Conservation (phyloP, 1,140 invertebrate species). For the Helicoverpa armigera region DNA sequence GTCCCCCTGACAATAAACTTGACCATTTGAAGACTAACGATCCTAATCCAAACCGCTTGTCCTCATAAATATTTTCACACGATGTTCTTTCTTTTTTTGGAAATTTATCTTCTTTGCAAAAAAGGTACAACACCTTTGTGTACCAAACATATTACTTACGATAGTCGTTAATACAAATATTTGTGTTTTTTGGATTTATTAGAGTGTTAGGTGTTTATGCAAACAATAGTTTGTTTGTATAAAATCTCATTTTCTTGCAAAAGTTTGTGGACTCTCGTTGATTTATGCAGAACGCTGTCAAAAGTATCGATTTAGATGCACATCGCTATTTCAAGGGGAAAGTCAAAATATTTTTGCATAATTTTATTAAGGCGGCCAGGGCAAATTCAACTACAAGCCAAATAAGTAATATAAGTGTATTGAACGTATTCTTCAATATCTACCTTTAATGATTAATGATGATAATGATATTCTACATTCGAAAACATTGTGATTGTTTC, state of each 20-base stretch:
- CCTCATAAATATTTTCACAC: slow-evolving; percentile 8
- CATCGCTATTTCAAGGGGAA: background rate
- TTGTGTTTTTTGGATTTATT: slow-evolving; percentile 3
- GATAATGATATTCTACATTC: too few species aligned
- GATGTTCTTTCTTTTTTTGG: background rate
- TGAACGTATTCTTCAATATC: too few species aligned
- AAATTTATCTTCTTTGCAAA: slow-evolving; percentile 15
- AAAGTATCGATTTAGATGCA: background rate
- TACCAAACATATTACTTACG: background rate
- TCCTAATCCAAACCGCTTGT: slow-evolving; percentile 16
- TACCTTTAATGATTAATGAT: too few species aligned
- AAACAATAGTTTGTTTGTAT: background rate
- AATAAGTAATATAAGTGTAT: background rate
- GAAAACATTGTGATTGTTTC: too few species aligned
- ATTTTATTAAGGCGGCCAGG: background rate
- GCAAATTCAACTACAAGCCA: too few species aligned
- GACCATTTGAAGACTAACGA: slow-evolving; percentile 28
- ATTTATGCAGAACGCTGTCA: background rate
- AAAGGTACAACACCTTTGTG: background rate
- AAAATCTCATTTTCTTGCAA: background rate
- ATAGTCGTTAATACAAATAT: background rate
- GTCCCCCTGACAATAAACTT: slow-evolving; percentile 17
- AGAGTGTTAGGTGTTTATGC: background rate
- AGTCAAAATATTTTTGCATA: background rate
- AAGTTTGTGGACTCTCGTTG: background rate